Conservation (phyloP, 2,113 vertebrate species). For the Oncorhynchus tshawytscha region DNA sequence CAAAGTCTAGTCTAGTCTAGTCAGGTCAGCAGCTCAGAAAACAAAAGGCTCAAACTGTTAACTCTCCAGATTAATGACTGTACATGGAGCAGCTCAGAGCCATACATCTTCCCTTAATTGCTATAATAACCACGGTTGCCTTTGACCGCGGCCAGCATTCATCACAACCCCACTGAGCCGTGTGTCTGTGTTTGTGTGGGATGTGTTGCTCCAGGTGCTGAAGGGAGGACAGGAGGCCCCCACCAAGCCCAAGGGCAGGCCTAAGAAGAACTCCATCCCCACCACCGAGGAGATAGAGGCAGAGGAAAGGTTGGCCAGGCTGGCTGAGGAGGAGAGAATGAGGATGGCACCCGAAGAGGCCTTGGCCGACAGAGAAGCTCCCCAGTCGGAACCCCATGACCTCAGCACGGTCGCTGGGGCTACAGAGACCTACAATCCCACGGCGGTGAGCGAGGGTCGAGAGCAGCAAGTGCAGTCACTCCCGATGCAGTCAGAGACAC, state of each 20-base stretch:
- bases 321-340: constrained; percentile 70
- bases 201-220: constrained; percentile 79
- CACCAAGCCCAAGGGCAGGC: constrained; percentile 96
- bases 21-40: constrained; percentile 59
- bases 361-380: constrained; percentile 26
- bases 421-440: constrained; percentile 49
- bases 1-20: constrained; percentile 58
- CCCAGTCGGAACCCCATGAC: constrained; percentile 67
- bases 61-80: constrained; percentile 61
- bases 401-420: constrained; percentile 33
- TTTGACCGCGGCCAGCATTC: constrained; percentile 60
- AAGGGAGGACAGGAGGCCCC: constrained; percentile 98
- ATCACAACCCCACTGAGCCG: constrained; percentile 44
- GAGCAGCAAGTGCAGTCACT: constrained; percentile 41
- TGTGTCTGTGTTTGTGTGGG: constrained; percentile 19
- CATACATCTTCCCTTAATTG: constrained; percentile 72
- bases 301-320: constrained; percentile 83
- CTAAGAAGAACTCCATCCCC: constrained; percentile 99
- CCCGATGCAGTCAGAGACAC: constrained; percentile 56
- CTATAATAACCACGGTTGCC: constrained; percentile 66
- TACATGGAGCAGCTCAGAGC: constrained; percentile 40
- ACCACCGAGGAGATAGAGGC: constrained; percentile 96
- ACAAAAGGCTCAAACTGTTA: constrained; percentile 55
- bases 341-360: constrained; percentile 12
- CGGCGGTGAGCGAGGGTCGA: constrained; percentile 33